Evolutionary conservation across 2,113 vertebrate species (phyloP), one percentile per base, ranked within the genome.

Genomic region (Bubo blakistoni): DNA sequence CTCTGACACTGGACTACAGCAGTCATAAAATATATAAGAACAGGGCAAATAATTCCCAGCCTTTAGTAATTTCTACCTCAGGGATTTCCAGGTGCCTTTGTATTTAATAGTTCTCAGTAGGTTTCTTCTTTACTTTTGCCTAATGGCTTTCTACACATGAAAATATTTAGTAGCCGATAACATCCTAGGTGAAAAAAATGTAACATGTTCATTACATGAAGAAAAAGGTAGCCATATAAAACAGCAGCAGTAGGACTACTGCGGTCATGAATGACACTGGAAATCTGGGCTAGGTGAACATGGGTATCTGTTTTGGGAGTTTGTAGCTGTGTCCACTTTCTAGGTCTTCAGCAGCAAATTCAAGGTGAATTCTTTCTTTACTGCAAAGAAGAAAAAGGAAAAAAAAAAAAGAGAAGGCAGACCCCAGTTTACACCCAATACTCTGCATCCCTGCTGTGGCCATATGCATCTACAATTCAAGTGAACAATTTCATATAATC

Each of bases 171-270:
- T 24, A 44, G 25, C 16, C 9, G 69, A 30, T 3, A 55, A 34
- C 22, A 51, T 16, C 8, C 24, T 54, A 38, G 9, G 7, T 52
- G 29, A 27, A 65, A 81, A 79, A 70, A 74, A 32, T 7, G 3
- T 42, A 69, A 18, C 9, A 20, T 3, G 1, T 30, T 49, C 34
- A 44, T 72, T 76, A 14, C 3, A 44, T 0, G 0, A 66, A 86
- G 38, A 42, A 30, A 85, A 81, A 36, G 3, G 20, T 9, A 62
- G 27, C 16, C 54, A 13, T 27, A 30, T 34, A 71, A 62, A 42
- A 22, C 16, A 67, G 51, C 47, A 90, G 30, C 30, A 58, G 27
- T 10, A 58, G 36, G 36, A 21, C 47, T 62, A 49, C 18, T 74
- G 65, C 22, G 36, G 7, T 63, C n/a, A 15, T 2, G 10, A 85